Evolutionary conservation across 2,113 vertebrate genomes (phyloP).

Genomic region (Myocastor coypus): DNA sequence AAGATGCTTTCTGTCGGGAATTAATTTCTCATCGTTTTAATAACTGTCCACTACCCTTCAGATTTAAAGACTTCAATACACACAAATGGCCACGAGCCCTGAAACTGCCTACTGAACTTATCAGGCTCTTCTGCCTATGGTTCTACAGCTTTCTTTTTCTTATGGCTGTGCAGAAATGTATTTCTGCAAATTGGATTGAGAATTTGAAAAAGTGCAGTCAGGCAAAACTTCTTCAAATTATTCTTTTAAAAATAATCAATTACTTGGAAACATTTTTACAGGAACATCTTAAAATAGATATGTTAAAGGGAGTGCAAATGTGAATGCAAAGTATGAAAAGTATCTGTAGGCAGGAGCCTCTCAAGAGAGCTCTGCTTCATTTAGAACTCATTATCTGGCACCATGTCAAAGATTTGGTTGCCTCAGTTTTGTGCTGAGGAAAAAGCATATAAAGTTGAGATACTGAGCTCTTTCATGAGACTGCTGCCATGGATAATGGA

Average conservation of each 20-base stretch:
- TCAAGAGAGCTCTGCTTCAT: not conserved
- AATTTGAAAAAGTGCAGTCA: constrained; percentile 6
- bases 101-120: not conserved
- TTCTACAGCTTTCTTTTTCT: constrained; percentile 54
- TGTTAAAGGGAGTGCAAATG: not conserved
- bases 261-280: constrained; percentile 13
- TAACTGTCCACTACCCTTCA: not conserved
- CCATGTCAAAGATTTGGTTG: not conserved
- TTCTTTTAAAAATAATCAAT: not conserved
- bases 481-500: not conserved
- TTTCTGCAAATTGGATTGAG: constrained; percentile 1
- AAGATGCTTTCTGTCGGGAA: not conserved
- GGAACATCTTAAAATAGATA: constrained; percentile 23
- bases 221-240: not conserved
- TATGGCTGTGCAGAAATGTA: not conserved
- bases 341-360: not conserved
- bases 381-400: constrained; percentile 43
- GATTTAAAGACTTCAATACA: not conserved
- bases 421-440: not conserved
- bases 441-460: not conserved
- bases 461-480: not conserved
- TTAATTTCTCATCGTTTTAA: constrained; percentile 36
- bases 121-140: not conserved
- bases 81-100: not conserved
- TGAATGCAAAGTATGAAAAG: constrained; percentile 24